Conservation (phyloP, 2,888 invertebrate genomes). For the Eurytoma californica region DNA sequence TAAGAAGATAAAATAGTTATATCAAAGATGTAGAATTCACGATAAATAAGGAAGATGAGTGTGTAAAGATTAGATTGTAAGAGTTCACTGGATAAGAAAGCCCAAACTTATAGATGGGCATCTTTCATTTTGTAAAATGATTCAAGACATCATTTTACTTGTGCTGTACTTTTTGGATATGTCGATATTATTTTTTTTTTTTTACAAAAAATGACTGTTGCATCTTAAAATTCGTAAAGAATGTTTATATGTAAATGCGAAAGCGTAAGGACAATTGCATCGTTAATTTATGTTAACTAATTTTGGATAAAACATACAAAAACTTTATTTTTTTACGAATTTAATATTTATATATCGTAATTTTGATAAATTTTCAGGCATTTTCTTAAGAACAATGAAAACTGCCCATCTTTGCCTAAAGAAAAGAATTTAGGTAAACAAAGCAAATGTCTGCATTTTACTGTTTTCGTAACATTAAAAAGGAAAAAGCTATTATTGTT, state of each 20-base stretch:
- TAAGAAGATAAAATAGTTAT: too few relatives aligned
- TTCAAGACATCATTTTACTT: constrained; percentile 10
- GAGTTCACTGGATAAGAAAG: constrained; percentile 27
- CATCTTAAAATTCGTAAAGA: not conserved
- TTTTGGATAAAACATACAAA: not conserved
- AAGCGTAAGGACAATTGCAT: too few relatives aligned
- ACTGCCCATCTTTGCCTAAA: not conserved
- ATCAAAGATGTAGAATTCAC: not conserved
- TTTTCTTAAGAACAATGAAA: not conserved
- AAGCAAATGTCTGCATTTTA: not conserved
- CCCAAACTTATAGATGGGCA: constrained; percentile 8
- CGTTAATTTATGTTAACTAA: too few relatives aligned
- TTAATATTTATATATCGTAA: constrained; percentile 16
- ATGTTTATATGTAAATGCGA: too few relatives aligned
- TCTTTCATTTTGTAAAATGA: constrained; percentile 17
- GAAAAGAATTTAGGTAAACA: not conserved
- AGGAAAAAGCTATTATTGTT: not conserved
- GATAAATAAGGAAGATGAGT: constrained; percentile 21
- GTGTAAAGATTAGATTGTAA: constrained; percentile 50
- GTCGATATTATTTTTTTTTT: not conserved
- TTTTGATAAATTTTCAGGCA: constrained; percentile 19
- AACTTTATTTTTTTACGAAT: constrained; percentile 2
- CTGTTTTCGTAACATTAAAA: not conserved
- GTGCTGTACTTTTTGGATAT: constrained; percentile 14
- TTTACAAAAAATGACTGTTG: constrained; percentile 13